Base-by-base conservation (phyloP, 2,888 invertebrate species). In the Brachypalpus laphriformis region DNA sequence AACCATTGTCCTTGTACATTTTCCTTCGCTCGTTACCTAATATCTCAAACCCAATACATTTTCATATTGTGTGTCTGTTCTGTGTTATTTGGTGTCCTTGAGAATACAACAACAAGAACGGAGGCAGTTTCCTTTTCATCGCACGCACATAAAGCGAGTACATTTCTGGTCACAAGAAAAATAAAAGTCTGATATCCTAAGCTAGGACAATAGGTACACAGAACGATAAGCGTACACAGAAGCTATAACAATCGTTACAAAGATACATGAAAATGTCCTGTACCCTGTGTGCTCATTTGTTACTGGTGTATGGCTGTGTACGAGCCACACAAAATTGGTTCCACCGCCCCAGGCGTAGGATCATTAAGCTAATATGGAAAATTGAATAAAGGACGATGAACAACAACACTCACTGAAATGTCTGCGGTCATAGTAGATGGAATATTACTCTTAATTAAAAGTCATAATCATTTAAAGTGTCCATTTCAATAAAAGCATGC, bases 1-100 rank as follows among this genome's bases (percentile, higher is more conserved):
- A 22, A 16, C 49, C 66, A 51, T 66, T 66, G 22, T 66, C 51
- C 51, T 66, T 66, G 51, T 66, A 51, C 14, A 51, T 51, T 51
- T 51, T 51, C 37, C 34, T 40, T 66, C 6, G 22, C 25, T 66
- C 37, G 51, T 51, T 66, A 66, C 66, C 66, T 66, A 22, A 51
- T 66, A 66, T 22, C 66, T 16, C 51, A 51, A 37, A 37, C 16
- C 49, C 11, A 49, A 34, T 14, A 20, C 28, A 20, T 18, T 28
- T 63, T 16, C 9, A 31, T n/a, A 18, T 31, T 51, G 11, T 51
- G 37, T 11, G 25, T 22, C 9, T 37, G 16, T 66, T 66, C 22
- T 11, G 14, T 40, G 16, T 14, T 34, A 14, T 31, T 22, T 34
- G n/a, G 20, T 16, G 51, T 51, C 51, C n/a, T 22, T 65, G 14